Percentiles rank a stretch among this genome's conserved stretches.
These are phyloP conservation scores for Oryzias dopingdopingensis DNA, from an alignment of 2,797 vertebrate genomes.

Conservation along the genomic window DNA sequence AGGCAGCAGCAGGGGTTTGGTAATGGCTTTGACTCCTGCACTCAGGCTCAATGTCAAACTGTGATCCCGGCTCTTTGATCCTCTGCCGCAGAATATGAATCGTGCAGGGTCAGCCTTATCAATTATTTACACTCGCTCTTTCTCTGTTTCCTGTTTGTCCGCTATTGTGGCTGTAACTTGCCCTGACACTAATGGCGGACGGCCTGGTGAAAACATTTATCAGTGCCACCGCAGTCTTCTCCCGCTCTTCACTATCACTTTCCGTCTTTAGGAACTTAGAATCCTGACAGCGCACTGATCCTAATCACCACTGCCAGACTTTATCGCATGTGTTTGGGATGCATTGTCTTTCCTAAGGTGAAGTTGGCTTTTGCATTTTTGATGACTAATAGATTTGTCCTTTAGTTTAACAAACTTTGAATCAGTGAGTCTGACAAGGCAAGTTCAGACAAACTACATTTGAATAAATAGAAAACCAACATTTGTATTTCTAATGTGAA, in stretches of 20 bases:
- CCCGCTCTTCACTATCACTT: constrained; percentile 54
- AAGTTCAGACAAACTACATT: no score
- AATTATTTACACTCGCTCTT: constrained; percentile 77
- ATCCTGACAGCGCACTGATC: constrained; percentile 65
- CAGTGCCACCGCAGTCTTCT: constrained; percentile 65
- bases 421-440: no score
- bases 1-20: constrained; percentile 43
- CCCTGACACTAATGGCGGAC: constrained; percentile 74
- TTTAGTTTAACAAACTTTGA: no score
- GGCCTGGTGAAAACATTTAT: constrained; percentile 72
- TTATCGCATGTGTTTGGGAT: constrained; percentile 24
- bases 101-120: constrained; percentile 70
- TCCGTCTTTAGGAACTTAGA: constrained; percentile 56
- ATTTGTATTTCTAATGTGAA: no score
- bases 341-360: constrained; percentile 26
- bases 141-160: constrained; percentile 73
- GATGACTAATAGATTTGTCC: not conserved
- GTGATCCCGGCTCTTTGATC: constrained; percentile 66
- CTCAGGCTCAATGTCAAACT: constrained; percentile 70
- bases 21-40: constrained; percentile 71
- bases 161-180: constrained; percentile 70
- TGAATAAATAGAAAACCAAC: no score
- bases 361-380: constrained; percentile 19
- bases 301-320: constrained; percentile 53
- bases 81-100: constrained; percentile 71